These are phyloP conservation scores for Malurus elegans DNA, from an alignment of 2,113 vertebrate genomes.

Conservation along the genomic window DNA sequence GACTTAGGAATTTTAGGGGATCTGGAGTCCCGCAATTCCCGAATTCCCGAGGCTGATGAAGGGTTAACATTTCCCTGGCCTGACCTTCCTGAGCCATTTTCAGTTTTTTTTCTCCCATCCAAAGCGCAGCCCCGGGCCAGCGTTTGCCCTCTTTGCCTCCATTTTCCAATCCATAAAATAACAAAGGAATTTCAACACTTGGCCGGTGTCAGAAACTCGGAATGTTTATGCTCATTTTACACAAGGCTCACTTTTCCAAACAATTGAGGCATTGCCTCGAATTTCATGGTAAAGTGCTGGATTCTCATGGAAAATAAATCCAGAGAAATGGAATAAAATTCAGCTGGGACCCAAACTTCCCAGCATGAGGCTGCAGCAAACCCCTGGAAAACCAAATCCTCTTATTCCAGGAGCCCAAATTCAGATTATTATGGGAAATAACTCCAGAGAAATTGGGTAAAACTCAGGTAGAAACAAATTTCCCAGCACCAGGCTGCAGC, in stretches of 20 bases:
- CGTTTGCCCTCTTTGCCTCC: background rate
- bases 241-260: background rate
- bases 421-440: background rate
- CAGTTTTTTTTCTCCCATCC: background rate
- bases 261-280: background rate
- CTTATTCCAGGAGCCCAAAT: background rate
- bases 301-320: background rate
- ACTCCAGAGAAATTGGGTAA: background rate
- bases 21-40: rapidly evolving
- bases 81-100: background rate
- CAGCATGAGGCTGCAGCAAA: background rate
- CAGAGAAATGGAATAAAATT: background rate
- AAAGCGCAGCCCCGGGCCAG: background rate
- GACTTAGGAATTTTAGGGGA: background rate
- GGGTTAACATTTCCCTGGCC: background rate
- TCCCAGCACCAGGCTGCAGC: background rate
- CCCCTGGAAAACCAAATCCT: background rate
- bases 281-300: background rate
- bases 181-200: background rate
- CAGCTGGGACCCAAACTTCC: background rate
- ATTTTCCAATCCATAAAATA: background rate
- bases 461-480: background rate
- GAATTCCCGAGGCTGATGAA: background rate
- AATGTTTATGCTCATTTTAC: background rate
- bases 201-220: background rate